Conservation (phyloP, 2,888 invertebrate genomes). For the Parelbella ahira region DNA sequence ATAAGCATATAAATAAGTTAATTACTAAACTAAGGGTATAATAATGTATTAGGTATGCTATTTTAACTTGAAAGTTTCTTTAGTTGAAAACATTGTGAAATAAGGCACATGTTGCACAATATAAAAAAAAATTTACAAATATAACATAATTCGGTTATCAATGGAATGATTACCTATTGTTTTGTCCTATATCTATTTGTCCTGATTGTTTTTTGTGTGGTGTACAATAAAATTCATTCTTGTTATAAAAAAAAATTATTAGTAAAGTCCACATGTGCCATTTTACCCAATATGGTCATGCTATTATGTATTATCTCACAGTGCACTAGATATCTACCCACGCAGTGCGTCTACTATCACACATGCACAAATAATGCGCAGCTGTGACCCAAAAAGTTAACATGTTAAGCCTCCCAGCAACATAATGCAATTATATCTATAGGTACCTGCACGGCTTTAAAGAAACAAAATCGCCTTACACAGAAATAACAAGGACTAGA, state of each 20-base stretch:
- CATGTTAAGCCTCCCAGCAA: constrained; percentile 31
- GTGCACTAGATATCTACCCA: constrained; percentile 16
- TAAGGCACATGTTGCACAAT: too few relatives aligned
- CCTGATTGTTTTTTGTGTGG: too few relatives aligned
- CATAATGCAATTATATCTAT: constrained; percentile 24
- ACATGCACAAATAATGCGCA: constrained; percentile 60
- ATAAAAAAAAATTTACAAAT: too few relatives aligned
- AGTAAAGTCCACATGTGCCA: background rate
- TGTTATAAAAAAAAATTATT: background rate
- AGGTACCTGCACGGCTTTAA: constrained; percentile 9
- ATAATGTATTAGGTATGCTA: too few relatives aligned
- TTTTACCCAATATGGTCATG: constrained; percentile 34
- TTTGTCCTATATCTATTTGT: too few relatives aligned
- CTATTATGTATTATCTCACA: constrained; percentile 52
- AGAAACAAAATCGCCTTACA: constrained; percentile 2
- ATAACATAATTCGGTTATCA: too few relatives aligned
- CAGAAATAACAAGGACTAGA: constrained; percentile 22
- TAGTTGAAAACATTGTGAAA: too few relatives aligned
- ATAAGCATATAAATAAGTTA: too few relatives aligned
- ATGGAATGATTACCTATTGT: too few relatives aligned
- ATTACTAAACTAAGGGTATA: too few relatives aligned
- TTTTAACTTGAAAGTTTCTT: too few relatives aligned
- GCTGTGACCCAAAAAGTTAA: constrained; percentile 71
- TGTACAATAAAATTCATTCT: too few relatives aligned
- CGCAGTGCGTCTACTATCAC: constrained; percentile 45